Evolutionary conservation across 2,888 invertebrate species (phyloP).

Genomic region (Philereme transversata): DNA sequence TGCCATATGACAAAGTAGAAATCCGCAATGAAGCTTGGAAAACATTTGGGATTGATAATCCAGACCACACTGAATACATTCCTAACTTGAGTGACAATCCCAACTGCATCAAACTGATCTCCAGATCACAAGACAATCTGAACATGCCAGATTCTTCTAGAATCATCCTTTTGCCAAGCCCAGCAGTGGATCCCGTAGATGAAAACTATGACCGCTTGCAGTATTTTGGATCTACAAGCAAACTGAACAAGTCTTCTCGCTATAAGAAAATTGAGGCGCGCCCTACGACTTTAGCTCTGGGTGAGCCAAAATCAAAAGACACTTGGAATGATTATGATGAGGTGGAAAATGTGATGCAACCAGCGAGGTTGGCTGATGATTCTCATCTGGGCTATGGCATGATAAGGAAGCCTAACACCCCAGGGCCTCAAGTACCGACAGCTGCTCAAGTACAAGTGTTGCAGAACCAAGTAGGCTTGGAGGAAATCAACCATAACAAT

Average conservation of each 20-base stretch:
- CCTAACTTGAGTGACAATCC: slow-evolving; percentile 76
- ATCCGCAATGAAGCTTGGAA: slow-evolving; percentile 92
- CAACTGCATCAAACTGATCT: slow-evolving; percentile 77
- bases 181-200: slow-evolving; percentile 77
- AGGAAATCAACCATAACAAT: slow-evolving; percentile 86
- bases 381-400: slow-evolving; percentile 92
- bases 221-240: slow-evolving; percentile 91
- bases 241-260: slow-evolving; percentile 84
- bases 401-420: slow-evolving; percentile 86
- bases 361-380: slow-evolving; percentile 90
- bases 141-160: slow-evolving; percentile 79
- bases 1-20: slow-evolving; percentile 90
- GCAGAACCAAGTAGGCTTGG: slow-evolving; percentile 72
- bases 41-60: slow-evolving; percentile 89
- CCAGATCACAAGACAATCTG: slow-evolving; percentile 78
- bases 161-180: slow-evolving; percentile 81
- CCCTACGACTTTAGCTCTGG: slow-evolving; percentile 79
- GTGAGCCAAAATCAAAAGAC: slow-evolving; percentile 73
- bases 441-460: slow-evolving; percentile 78
- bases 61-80: slow-evolving; percentile 87
- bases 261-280: slow-evolving; percentile 89
- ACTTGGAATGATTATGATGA: slow-evolving; percentile 91
- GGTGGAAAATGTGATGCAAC: slow-evolving; percentile 87
- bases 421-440: slow-evolving; percentile 80
- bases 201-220: slow-evolving; percentile 91